A percentile compares a stretch with the other conserved stretches of the same genome.
Evolutionary conservation across 2,888 invertebrate species (phyloP).

Genomic region (Aphelenchoides bicaudatus): DNA sequence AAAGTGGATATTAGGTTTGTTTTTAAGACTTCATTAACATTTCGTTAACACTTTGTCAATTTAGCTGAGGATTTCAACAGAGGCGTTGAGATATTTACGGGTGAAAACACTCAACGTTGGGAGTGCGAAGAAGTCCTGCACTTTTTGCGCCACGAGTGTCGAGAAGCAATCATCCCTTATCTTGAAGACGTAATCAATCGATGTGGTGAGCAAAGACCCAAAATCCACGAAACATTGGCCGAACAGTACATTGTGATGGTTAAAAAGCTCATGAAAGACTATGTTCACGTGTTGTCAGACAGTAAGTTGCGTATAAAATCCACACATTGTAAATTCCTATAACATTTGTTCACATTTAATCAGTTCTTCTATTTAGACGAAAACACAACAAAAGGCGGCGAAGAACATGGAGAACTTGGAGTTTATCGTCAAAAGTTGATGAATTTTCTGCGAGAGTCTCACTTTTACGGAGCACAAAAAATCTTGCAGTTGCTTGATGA

Average conservation of each 20-base stretch:
- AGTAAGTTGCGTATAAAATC: constrained; percentile 38
- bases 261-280: constrained; percentile 61
- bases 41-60: background rate
- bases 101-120: constrained; percentile 81
- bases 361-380: constrained; percentile 57
- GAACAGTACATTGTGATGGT: constrained; percentile 80
- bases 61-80: background rate
- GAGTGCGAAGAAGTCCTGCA: constrained; percentile 84
- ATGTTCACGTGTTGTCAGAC: constrained; percentile 60
- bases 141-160: constrained; percentile 75
- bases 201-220: constrained; percentile 79
- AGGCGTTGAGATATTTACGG: constrained; percentile 72
- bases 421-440: constrained; percentile 68
- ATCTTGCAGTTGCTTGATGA: constrained; percentile 47
- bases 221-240: constrained; percentile 85
- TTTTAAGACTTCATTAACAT: constrained; percentile 77
- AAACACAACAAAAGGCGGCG: constrained; percentile 61
- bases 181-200: constrained; percentile 85
- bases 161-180: constrained; percentile 80
- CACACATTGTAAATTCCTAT: background rate
- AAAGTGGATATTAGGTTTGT: constrained; percentile 80
- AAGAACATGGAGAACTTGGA: constrained; percentile 65
- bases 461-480: constrained; percentile 46
- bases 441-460: constrained; percentile 43
- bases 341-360: constrained; percentile 8